phyloP scores from a whole-genome alignment of 1,140 invertebrate genomes.

The Bombus superbus region DNA sequence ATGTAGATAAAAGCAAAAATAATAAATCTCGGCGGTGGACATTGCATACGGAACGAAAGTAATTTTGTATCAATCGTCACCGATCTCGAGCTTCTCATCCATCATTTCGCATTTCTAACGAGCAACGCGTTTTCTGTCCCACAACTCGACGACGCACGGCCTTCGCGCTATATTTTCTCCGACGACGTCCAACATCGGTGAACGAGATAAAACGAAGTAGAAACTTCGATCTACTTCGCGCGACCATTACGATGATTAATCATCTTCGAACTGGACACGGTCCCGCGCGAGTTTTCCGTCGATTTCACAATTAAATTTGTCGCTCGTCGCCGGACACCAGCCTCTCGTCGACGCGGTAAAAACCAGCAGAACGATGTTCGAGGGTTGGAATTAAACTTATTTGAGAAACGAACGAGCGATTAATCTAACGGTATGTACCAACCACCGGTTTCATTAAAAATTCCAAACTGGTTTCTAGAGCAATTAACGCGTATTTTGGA shows the following conservation, averaged over 20 bases:
- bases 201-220: slow-evolving; percentile 25
- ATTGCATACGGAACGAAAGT: background rate
- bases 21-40: background rate
- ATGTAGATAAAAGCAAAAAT: too few species aligned
- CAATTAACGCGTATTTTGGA: background rate
- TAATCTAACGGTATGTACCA: background rate
- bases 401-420: background rate
- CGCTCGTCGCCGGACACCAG: background rate
- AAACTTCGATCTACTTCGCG: slow-evolving; percentile 20
- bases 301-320: slow-evolving; percentile 19
- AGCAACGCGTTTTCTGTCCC: slow-evolving; percentile 3
- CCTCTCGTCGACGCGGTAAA: background rate
- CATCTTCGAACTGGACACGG: background rate
- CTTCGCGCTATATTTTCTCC: slow-evolving; percentile 13
- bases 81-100: slow-evolving; percentile 10
- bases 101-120: slow-evolving; percentile 7
- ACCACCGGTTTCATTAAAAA: background rate
- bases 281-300: slow-evolving; percentile 10
- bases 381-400: background rate
- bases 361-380: background rate
- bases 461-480: background rate
- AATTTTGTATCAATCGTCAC: slow-evolving; percentile 33
- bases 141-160: background rate
- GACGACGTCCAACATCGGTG: background rate
- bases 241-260: slow-evolving; percentile 25